Percentiles rank a stretch among this genome's conserved stretches.
These are phyloP conservation scores for Carassius carassius DNA, from an alignment of 2,113 vertebrate species.

Conservation along the genomic window DNA sequence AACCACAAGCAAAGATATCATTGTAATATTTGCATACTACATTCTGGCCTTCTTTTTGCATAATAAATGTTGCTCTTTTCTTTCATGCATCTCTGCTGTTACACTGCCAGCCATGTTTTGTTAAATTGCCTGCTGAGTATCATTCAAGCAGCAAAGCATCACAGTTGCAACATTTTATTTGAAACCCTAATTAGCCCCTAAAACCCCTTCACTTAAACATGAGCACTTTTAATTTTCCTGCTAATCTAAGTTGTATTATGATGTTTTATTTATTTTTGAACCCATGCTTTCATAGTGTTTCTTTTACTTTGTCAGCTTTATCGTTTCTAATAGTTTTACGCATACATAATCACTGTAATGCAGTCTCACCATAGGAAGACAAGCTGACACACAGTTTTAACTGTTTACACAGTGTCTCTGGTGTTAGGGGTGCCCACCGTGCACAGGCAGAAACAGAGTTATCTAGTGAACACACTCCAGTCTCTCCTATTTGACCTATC, in stretches of 20 bases:
- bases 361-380: not conserved
- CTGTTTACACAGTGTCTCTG: conserved; percentile 76
- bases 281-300: not conserved
- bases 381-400: not conserved
- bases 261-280: not conserved
- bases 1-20: not conserved
- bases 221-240: no score
- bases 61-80: not conserved
- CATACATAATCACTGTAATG: not conserved
- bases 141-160: not conserved
- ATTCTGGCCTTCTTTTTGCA: not conserved
- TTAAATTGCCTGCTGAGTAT: no score
- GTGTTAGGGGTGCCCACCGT: conserved; percentile 87
- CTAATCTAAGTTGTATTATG: not conserved
- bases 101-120: not conserved
- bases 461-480: conserved; percentile 80
- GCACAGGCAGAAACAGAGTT: conserved; percentile 78
- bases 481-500: conserved; percentile 80
- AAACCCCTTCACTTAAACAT: no score
- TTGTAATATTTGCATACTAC: not conserved
- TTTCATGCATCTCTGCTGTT: not conserved
- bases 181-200: not conserved
- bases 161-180: not conserved
- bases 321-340: not conserved
- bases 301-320: not conserved